Conservation (phyloP, 92 coral and sea anemone genomes). For the Epizoanthus ramosus region DNA sequence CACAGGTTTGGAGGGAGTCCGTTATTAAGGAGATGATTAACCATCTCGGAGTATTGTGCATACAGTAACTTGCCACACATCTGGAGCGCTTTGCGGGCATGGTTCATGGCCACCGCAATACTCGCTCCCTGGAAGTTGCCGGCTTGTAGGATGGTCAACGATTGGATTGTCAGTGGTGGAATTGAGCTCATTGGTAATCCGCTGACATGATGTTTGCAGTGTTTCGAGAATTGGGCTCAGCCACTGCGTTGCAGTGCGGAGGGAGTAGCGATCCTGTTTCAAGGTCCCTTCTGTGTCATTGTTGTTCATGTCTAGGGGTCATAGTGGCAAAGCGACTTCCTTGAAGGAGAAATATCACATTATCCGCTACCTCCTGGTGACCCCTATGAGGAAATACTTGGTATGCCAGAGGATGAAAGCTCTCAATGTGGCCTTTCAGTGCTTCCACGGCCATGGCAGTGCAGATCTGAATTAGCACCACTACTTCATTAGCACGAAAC, state of each 20-base stretch:
- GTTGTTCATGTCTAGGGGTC: conserved; percentile 36
- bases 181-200: conserved; percentile 47
- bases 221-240: conserved; percentile 52
- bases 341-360: conserved; percentile 34
- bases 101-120: conserved; percentile 54
- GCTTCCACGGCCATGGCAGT: conserved; percentile 50
- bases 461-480: conserved; percentile 45
- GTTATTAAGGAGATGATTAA: conserved; percentile 40
- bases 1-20: conserved; percentile 55
- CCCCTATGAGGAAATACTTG: conserved; percentile 44
- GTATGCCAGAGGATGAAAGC: conserved; percentile 50
- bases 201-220: conserved; percentile 36
- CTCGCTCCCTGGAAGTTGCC: conserved; percentile 60
- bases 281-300: conserved; percentile 37
- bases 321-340: conserved; percentile 45
- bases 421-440: conserved; percentile 41
- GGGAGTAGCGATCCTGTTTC: conserved; percentile 54
- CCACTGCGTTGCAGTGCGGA: conserved; percentile 57
- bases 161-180: conserved; percentile 54
- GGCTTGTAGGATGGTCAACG: conserved; percentile 39
- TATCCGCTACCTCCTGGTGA: conserved; percentile 52
- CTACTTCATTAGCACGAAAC: conserved; percentile 44
- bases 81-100: conserved; percentile 52
- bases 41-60: conserved; percentile 53
- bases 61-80: conserved; percentile 54